Evolutionary conservation across 2,113 vertebrate genomes (phyloP).

Genomic region (Colinus virginianus): DNA sequence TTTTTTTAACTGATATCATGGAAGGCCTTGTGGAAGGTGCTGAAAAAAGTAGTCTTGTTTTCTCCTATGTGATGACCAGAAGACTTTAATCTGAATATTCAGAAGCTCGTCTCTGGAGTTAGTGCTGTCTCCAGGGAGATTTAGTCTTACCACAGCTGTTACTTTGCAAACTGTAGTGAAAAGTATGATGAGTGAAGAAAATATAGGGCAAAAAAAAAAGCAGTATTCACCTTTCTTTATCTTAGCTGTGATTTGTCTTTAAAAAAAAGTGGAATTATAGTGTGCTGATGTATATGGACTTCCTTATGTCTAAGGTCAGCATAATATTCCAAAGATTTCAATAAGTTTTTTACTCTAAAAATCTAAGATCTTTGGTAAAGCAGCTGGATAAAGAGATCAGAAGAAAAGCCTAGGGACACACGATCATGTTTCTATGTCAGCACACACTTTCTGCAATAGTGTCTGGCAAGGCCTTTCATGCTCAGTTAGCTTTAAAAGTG

Average conservation of each 20-base stretch:
- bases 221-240: neutral
- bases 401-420: neutral
- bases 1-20: neutral
- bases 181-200: neutral
- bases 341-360: neutral
- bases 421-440: neutral
- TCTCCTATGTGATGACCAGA: rapidly evolving
- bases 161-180: neutral
- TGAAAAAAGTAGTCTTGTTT: neutral
- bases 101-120: neutral
- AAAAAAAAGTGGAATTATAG: neutral
- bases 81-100: neutral
- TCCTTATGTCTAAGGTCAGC: neutral
- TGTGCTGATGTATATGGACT: neutral
- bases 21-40: neutral
- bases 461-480: neutral
- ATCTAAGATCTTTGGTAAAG: neutral
- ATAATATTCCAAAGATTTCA: neutral
- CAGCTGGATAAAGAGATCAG: neutral
- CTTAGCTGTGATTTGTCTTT: neutral
- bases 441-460: neutral
- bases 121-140: neutral
- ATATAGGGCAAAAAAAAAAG: neutral
- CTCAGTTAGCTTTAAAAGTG: neutral
- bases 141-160: neutral